Base-by-base conservation (phyloP, 2,113 vertebrate species). In the Silurus meridionalis region DNA sequence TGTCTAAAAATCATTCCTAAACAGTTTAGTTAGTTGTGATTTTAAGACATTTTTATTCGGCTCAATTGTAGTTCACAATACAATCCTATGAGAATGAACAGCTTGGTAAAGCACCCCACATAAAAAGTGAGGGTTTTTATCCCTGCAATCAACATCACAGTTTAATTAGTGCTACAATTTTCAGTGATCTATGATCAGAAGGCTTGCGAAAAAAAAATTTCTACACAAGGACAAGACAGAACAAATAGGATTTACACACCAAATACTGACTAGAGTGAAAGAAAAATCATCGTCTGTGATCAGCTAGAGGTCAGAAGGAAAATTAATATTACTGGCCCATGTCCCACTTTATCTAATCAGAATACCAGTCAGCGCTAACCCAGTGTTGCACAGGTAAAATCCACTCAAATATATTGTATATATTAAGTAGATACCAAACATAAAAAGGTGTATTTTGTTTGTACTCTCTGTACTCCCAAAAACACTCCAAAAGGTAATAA, bases 131-230 rank as follows among this genome's bases (percentile, higher is more conserved):
- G 50, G 37, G 52, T 28, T 78, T 37, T 48, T 28, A 57, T 82
- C 60, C 77, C 63, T 61, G 78, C 67, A 63, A 79, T 82, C 48
- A 60, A 82, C 37, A 85, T 82, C 75, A 82, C 37, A 84, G 15
- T 28, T 53, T 55, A 87, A 79, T 82, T 60, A 72, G 28, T 72
- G 57, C 83, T 75, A 78, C 13, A 85, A 67, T 58, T 37, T n/a
- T 60, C 80, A 58, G 28, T 15, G 58, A 28, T 28, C 55, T 11
- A 85, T 83, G 88, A 89, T 89, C 88, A 89, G 87, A 89, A 87
- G 88, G 5, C 46, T 48, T 28, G 14, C 21, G n/a, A n/a, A n/a
- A n/a, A n/a, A n/a, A n/a, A n/a, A n/a, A n/a, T n/a, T n/a, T 83
- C n/a, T 37, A 58, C 64, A 66, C 23, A 84, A 64, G 37, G 57